Evolutionary conservation across 2,888 invertebrate species (phyloP).

Genomic region (Nycteola revayana): DNA sequence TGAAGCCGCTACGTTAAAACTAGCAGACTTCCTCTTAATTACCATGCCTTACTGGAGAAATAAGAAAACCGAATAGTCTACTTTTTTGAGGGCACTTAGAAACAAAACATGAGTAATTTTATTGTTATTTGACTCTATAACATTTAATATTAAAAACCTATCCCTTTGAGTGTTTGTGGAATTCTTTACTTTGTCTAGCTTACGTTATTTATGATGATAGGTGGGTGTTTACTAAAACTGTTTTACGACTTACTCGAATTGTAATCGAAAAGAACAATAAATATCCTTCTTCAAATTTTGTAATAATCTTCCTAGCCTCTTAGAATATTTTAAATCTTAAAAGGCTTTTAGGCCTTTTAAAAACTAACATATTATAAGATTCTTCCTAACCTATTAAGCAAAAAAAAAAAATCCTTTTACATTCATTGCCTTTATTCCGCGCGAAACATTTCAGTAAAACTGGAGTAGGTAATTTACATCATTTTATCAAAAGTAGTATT

Average conservation of each 20-base stretch:
- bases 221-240: constrained; percentile 17
- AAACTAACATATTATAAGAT: too few relatives aligned
- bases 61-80: constrained; percentile 51
- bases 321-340: too few relatives aligned
- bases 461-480: too few relatives aligned
- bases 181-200: constrained; percentile 20
- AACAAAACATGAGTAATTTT: constrained; percentile 32
- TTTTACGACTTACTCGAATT: constrained; percentile 15
- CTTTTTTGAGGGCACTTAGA: constrained; percentile 45
- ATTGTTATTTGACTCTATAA: constrained; percentile 27
- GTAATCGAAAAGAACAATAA: constrained; percentile 12
- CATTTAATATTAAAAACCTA: constrained; percentile 28
- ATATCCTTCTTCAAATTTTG: too few relatives aligned
- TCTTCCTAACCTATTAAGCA: too few relatives aligned
- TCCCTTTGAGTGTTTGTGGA: constrained; percentile 18
- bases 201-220: constrained; percentile 22
- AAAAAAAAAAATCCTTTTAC: too few relatives aligned
- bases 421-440: too few relatives aligned
- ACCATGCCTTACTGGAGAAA: constrained; percentile 56
- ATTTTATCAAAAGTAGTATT: too few relatives aligned
- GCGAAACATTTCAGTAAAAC: too few relatives aligned
- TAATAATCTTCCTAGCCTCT: too few relatives aligned
- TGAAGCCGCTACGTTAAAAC: constrained; percentile 48
- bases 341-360: too few relatives aligned
- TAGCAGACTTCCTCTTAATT: constrained; percentile 62